Base-by-base conservation (phyloP, 2,113 vertebrate genomes). In the Numenius arquata region DNA sequence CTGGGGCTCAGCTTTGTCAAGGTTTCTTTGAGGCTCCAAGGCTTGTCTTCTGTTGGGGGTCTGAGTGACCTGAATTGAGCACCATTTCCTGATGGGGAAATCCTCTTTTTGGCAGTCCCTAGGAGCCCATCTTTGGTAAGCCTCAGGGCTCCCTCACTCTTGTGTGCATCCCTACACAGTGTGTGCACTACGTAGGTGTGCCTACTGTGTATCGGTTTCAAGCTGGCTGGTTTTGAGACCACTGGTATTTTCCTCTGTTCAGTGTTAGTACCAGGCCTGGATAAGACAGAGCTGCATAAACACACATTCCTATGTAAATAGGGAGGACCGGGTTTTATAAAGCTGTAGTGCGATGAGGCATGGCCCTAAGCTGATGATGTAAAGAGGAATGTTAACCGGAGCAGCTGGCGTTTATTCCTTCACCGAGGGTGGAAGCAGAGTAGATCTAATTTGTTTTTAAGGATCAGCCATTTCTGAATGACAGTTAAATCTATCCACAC, bases 141-240 rank as follows among this genome's bases (percentile, higher is more conserved):
- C 27, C 38, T 45, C 55, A 58, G 43, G 40, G 14, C 12, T 18
- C 36, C 6, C 3, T 43, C 4, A 3, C 34, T 47, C 40, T 40
- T 36, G 7, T 22, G 9, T 82, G 52, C 15, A 43, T 4, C 26
- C 19, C 16, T 38, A 6, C 23, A 16, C 9, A 12, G 6, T 6
- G 9, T 29, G 15, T 50, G 9, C 67, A 1, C 45, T 25, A 4
- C 0, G 0, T 25, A 27, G 17, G 18, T 3, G 1, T 75, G 32
- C 26, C 15, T 15, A 6, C 73, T 74, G 58, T 26, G 16, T 18
- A 18, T 73, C 23, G 8, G 6, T 52, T 53, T 68, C 32, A 68
- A 32, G 27, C 58, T 63, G 47, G 3, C 56, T 61, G 18, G 2
- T 16, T 75, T 47, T 71, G 36, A 48, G 34, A 41, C 29, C 26